Conservation (phyloP, 2,797 vertebrate genomes). For the Acipenser oxyrinchus region DNA sequence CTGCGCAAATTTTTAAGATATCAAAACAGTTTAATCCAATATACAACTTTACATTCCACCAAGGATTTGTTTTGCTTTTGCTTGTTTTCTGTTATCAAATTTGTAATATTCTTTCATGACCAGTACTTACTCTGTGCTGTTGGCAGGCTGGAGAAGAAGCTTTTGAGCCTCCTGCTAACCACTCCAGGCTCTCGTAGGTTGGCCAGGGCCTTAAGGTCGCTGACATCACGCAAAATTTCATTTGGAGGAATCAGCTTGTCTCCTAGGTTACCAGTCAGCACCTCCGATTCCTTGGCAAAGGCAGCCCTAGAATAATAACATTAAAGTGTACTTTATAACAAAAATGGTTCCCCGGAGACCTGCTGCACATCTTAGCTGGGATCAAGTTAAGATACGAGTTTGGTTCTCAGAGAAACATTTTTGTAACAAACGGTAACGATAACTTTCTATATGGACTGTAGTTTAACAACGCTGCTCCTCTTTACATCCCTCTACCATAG, state of each 20-base stretch:
- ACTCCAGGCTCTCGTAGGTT: constrained; percentile 98
- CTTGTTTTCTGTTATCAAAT: constrained; percentile 23
- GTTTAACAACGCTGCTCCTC: no score
- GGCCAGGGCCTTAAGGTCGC: constrained; percentile 90
- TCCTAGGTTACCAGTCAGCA: constrained; percentile 90
- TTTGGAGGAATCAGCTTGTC: constrained; percentile 92
- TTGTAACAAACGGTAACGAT: no score
- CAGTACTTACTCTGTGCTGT: constrained; percentile 67
- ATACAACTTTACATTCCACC: not conserved
- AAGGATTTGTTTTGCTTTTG: constrained; percentile 7
- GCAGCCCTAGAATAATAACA: constrained; percentile 66
- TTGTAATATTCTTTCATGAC: no score
- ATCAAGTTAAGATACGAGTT: no score
- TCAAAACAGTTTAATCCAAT: not conserved
- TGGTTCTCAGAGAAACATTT: no score
- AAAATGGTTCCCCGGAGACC: no score
- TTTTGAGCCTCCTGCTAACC: constrained; percentile 79
- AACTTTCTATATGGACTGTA: no score
- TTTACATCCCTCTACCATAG: no score
- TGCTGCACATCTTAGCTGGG: no score
- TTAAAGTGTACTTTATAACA: not conserved
- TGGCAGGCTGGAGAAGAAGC: constrained; percentile 72
- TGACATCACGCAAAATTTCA: constrained; percentile 89
- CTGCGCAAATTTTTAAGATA: not conserved
- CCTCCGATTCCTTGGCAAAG: constrained; percentile 93